Evolutionary conservation across 1,140 invertebrate genomes (phyloP), one percentile per base, ranked within the genome.

Genomic region (Scaptomyza pallida): DNA sequence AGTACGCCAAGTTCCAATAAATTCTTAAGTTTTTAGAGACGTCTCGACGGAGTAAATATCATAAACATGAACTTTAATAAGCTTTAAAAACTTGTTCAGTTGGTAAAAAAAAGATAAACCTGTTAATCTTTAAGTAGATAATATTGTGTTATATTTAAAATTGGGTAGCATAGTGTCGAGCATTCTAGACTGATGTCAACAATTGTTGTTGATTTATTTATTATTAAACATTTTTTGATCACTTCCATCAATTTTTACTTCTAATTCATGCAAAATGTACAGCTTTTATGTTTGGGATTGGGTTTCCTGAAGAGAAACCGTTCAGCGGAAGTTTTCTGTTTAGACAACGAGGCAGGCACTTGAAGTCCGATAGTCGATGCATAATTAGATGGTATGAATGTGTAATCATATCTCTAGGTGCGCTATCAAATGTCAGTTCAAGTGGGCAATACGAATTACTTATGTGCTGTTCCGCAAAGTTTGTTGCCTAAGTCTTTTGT

Each of bases 211-310:
- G 73, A 85, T 88, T 86, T 86, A 75, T 88, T 75, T 81, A 43
- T 44, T 64, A 77, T 71, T 72, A 81, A 86, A 45, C 56, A 76
- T 51, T 60, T 64, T 86, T 81, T 72, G 67, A 77, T 30, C 57
- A 60, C 62, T 64, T 72, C 79, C 64, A 83, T 85, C 62, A 85
- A 56, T 83, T 78, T 78, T 63, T 72, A 52, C 52, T 62, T 77
- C 37, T 78, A 86, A 86, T 86, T 77, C 75, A 86, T 86, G 64
- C 81, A 71, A 72, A 88, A 52, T 75, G 67, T 52, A 59, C 50
- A 59, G 61, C 59, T 59, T 63, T 40, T n/a, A 19, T 21, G 17
- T 68, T 50, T 69, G 68, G 59, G 43, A 40, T 68, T 68, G 59
- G 61, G 81, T 81, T 85, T 85, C 81, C 81, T 86, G 81, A 80